Percentiles rank a stretch among this genome's conserved stretches.
phyloP scores from a whole-genome alignment of 2,888 invertebrate genomes.

The Caenorhabditis imperialis region DNA sequence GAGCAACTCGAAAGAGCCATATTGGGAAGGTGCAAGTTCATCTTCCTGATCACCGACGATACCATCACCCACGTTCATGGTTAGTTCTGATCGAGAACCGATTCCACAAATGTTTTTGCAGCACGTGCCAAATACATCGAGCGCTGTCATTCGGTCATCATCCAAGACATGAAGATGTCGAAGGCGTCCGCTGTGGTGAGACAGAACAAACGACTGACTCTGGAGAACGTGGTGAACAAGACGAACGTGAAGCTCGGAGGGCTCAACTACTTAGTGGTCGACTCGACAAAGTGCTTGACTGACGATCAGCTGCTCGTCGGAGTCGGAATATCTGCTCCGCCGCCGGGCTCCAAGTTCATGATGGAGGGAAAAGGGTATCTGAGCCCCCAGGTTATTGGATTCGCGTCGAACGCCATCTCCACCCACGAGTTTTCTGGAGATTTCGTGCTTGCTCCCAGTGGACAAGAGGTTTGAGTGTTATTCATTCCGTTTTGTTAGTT shows the following conservation, averaged over 20 bases:
- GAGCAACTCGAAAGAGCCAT: background rate
- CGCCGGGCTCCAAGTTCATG: background rate
- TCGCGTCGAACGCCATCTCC: slow-evolving; percentile 57
- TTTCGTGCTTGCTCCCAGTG: slow-evolving; percentile 26
- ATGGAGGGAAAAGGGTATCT: background rate
- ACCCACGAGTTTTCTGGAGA: slow-evolving; percentile 65
- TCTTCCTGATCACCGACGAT: slow-evolving; percentile 44
- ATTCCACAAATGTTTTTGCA: no score
- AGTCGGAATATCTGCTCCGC: slow-evolving; percentile 21
- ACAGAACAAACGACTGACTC: slow-evolving; percentile 48
- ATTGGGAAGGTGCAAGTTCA: slow-evolving; percentile 10
- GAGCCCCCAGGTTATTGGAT: slow-evolving; percentile 24
- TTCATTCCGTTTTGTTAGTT: no score
- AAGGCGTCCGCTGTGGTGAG: slow-evolving; percentile 22
- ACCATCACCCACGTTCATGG: slow-evolving; percentile 29
- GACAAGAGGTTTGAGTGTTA: slow-evolving; percentile 36
- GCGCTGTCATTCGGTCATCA: slow-evolving; percentile 1
- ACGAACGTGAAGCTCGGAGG: slow-evolving; percentile 71
- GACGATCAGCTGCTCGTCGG: slow-evolving; percentile 26
- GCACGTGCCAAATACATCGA: slow-evolving; percentile 23
- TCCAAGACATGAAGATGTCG: slow-evolving; percentile 33
- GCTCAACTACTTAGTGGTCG: slow-evolving; percentile 57
- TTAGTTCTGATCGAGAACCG: no score
- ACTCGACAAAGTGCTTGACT: slow-evolving; percentile 1
- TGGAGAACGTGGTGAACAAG: slow-evolving; percentile 70